Conservation (phyloP, 2,888 invertebrate genomes). For the Coelinius sp. region DNA sequence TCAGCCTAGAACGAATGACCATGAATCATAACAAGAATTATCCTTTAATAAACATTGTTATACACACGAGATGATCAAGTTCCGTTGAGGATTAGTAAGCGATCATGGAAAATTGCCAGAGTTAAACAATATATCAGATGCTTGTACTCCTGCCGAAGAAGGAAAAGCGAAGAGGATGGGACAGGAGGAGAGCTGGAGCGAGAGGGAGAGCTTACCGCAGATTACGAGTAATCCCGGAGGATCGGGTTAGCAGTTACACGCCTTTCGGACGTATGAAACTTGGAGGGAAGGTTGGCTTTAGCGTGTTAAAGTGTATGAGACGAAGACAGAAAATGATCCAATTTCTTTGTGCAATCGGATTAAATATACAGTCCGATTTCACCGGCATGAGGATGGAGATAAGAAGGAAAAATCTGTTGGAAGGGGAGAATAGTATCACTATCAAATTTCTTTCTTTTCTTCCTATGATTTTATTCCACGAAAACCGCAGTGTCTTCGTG, state of each 20-base stretch:
- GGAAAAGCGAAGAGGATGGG: slow-evolving; percentile 21
- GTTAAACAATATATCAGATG: slow-evolving; percentile 60
- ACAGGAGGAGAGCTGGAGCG: slow-evolving; percentile 19
- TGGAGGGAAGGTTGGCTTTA: slow-evolving; percentile 27
- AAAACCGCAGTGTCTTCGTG: not conserved
- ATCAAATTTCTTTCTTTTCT: not conserved
- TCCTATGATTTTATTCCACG: not conserved
- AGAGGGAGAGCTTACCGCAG: slow-evolving; percentile 56
- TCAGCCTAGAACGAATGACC: not conserved
- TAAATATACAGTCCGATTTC: slow-evolving; percentile 14
- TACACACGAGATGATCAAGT: slow-evolving; percentile 15
- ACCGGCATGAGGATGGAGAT: not conserved
- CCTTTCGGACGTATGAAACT: slow-evolving; percentile 52
- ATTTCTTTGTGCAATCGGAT: slow-evolving; percentile 21
- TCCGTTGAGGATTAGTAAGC: slow-evolving; percentile 30
- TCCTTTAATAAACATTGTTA: too few species aligned
- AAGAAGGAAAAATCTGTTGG: not conserved
- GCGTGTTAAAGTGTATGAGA: slow-evolving; percentile 21
- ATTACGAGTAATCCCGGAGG: slow-evolving; percentile 63
- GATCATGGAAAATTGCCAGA: slow-evolving; percentile 5
- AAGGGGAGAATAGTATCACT: not conserved
- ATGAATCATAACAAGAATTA: not conserved
- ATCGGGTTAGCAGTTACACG: slow-evolving; percentile 62
- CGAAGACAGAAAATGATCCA: slow-evolving; percentile 8
- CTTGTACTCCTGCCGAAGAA: slow-evolving; percentile 47